A percentile compares a stretch with the other conserved stretches of the same genome.
These are phyloP conservation scores for Tringa solitaria DNA, from an alignment of 2,113 vertebrate species.

Conservation along the genomic window DNA sequence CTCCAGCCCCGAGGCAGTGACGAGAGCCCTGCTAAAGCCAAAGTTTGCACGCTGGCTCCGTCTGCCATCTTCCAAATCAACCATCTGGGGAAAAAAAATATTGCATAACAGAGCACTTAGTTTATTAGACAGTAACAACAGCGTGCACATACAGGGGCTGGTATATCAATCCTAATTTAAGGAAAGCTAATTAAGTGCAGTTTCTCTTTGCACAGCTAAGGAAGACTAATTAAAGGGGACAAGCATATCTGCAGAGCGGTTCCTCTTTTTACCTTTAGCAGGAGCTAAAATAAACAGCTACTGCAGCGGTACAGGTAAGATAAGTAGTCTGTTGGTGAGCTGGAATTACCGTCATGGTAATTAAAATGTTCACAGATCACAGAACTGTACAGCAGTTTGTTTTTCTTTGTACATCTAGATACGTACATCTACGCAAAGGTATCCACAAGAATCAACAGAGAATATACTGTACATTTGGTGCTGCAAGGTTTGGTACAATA, in stretches of 20 bases:
- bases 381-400: not conserved
- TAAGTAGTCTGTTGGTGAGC: not conserved
- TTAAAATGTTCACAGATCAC: not conserved
- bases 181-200: conserved; percentile 45
- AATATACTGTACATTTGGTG: not conserved
- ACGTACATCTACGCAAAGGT: not conserved
- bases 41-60: not conserved
- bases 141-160: not conserved
- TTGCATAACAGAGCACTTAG: not conserved
- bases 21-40: not conserved
- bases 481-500: not conserved
- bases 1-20: not conserved
- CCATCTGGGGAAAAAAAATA: not conserved
- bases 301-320: not conserved
- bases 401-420: conserved; percentile 15
- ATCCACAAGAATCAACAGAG: not conserved
- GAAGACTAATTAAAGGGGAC: conserved; percentile 38
- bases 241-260: conserved; percentile 13
- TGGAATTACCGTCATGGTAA: not conserved
- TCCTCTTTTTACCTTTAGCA: conserved; percentile 40
- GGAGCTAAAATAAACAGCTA: conserved; percentile 24
- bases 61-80: not conserved
- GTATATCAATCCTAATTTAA: conserved; percentile 55
- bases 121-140: not conserved
- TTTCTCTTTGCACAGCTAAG: conserved; percentile 6